These are phyloP conservation scores for Podiceps cristatus DNA, from an alignment of 2,113 vertebrate genomes.

Conservation along the genomic window DNA sequence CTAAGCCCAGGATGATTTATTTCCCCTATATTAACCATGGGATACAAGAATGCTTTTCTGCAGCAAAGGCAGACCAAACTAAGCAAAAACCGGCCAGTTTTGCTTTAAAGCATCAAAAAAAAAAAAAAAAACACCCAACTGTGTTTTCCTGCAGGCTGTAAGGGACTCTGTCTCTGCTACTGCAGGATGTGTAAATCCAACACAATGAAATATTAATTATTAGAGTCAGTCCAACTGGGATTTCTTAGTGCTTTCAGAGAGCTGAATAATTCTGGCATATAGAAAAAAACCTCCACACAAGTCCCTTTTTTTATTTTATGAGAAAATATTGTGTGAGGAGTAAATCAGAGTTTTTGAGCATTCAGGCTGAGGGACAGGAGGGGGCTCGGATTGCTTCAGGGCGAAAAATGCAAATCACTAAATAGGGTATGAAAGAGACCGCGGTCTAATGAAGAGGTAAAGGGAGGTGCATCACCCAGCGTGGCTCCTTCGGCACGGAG, in stretches of 20 bases:
- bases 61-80: background rate
- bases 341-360: background rate
- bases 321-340: background rate
- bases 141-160: slow-evolving; percentile 12
- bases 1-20: background rate
- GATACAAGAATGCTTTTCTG: background rate
- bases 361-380: background rate
- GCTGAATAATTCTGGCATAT: background rate
- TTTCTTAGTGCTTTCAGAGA: background rate
- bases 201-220: slow-evolving; percentile 66
- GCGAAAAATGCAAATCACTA: background rate
- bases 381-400: background rate
- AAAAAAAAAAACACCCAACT: rapidly evolving
- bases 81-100: background rate
- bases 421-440: background rate
- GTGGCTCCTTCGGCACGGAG: rapidly evolving
- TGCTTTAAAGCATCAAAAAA: background rate
- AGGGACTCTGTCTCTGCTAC: background rate
- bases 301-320: background rate
- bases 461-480: background rate
- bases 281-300: background rate
- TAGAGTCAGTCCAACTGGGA: slow-evolving; percentile 15
- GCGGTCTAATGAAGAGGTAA: background rate
- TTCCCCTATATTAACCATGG: background rate
- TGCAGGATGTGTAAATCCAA: slow-evolving; percentile 26